A percentile compares a stretch with the other conserved stretches of the same genome.
Evolutionary conservation across 2,888 invertebrate genomes (phyloP).

Genomic region (Nemapogon koenigi): DNA sequence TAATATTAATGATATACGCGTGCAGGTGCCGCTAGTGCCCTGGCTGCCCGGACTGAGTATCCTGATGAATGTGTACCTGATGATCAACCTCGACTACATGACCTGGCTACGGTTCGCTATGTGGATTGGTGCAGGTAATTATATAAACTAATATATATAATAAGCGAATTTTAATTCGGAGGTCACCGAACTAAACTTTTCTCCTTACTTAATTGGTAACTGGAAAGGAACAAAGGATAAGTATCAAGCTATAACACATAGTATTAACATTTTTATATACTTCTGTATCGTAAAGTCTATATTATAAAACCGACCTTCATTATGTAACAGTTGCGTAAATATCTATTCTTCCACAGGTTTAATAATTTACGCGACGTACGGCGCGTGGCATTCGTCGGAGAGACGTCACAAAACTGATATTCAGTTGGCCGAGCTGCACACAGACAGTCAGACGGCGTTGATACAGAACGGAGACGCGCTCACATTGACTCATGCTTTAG

Average conservation of each 20-base stretch:
- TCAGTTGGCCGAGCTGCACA: constrained; percentile 32
- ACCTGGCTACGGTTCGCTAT: constrained; percentile 87
- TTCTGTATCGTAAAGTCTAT: no score
- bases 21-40: constrained; percentile 85
- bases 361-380: constrained; percentile 75
- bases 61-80: constrained; percentile 85
- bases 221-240: no score
- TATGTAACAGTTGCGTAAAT: no score
- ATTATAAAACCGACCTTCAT: no score
- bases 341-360: constrained; percentile 60
- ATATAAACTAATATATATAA: not conserved
- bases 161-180: no score
- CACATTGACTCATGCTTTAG: constrained; percentile 30
- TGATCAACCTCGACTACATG: constrained; percentile 70
- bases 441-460: constrained; percentile 42
- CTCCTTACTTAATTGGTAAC: no score
- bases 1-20: no score
- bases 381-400: constrained; percentile 72
- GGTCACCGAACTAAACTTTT: no score
- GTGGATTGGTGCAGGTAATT: constrained; percentile 84
- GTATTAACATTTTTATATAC: no score
- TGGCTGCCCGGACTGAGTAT: constrained; percentile 83
- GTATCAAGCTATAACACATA: no score
- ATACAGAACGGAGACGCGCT: constrained; percentile 25
- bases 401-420: constrained; percentile 33